Percentiles rank a stretch among this genome's conserved stretches.
These are phyloP conservation scores for Rhyacichthys aspro DNA, from an alignment of 2,797 vertebrate genomes.

Conservation along the genomic window DNA sequence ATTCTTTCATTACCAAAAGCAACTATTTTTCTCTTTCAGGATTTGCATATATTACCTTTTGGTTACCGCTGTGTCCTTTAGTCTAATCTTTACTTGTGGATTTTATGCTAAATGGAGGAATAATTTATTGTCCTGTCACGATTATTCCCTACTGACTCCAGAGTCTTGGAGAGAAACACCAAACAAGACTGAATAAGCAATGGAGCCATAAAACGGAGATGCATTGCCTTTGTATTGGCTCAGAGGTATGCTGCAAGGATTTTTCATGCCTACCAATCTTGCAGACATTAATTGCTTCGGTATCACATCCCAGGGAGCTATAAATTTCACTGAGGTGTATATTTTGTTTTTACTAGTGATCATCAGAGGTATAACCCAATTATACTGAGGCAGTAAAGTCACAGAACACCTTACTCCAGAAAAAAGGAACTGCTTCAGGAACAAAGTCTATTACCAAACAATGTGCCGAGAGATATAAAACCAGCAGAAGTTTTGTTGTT, in stretches of 20 bases:
- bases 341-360: constrained; percentile 67
- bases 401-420: constrained; percentile 54
- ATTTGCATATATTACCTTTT: constrained; percentile 48
- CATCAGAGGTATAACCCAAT: constrained; percentile 64
- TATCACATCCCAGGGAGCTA: constrained; percentile 79
- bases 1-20: constrained; percentile 53
- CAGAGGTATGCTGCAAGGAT: constrained; percentile 69
- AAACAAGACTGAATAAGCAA: constrained; percentile 81
- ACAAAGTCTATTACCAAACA: constrained; percentile 49
- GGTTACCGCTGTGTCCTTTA: constrained; percentile 47
- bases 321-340: constrained; percentile 80
- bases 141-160: constrained; percentile 72
- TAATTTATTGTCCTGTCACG: constrained; percentile 77
- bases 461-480: constrained; percentile 31
- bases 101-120: constrained; percentile 74
- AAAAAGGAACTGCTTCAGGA: constrained; percentile 41
- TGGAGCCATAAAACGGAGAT: constrained; percentile 77
- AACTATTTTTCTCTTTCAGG: constrained; percentile 35
- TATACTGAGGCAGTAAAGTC: constrained; percentile 71
- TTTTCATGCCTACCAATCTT: constrained; percentile 81
- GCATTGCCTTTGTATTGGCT: constrained; percentile 78
- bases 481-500: constrained; percentile 11
- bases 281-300: constrained; percentile 82
- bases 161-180: constrained; percentile 69
- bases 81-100: constrained; percentile 68